Conservation (phyloP, 2,888 invertebrate species). For the Agrochola lychnidis region DNA sequence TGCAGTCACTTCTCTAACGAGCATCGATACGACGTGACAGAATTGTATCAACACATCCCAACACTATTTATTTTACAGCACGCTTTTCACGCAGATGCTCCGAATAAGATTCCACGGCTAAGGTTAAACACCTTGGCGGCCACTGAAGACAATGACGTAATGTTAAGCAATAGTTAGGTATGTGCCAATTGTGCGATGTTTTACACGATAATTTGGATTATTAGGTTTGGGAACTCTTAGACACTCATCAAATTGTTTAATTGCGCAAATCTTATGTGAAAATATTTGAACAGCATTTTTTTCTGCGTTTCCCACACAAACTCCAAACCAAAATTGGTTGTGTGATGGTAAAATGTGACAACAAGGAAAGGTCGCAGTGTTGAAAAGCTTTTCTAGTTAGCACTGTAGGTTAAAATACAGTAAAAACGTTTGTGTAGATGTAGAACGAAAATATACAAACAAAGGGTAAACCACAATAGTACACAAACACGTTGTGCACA, state of each 20-base stretch:
- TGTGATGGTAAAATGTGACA: neutral
- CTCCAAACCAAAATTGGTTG: neutral
- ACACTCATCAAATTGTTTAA: slow-evolving; percentile 15
- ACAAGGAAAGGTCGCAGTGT: neutral
- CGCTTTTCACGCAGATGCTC: slow-evolving; percentile 60
- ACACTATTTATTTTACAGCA: slow-evolving; percentile 59
- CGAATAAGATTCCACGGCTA: slow-evolving; percentile 64
- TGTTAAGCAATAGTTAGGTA: slow-evolving; percentile 24
- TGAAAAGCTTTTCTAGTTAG: neutral
- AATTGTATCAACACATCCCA: slow-evolving; percentile 29
- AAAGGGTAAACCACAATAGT: neutral
- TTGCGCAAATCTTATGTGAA: neutral
- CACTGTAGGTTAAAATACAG: neutral
- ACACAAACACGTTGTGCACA: neutral
- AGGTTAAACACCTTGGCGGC: slow-evolving; percentile 61
- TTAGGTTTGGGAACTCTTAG: slow-evolving; percentile 2
- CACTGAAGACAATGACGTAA: slow-evolving; percentile 33
- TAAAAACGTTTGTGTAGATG: neutral
- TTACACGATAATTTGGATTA: slow-evolving; percentile 16
- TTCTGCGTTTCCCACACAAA: neutral
- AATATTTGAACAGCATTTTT: neutral
- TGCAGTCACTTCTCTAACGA: too few species aligned
- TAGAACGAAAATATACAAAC: neutral
- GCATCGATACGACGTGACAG: slow-evolving; percentile 26
- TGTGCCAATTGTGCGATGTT: slow-evolving; percentile 34